A percentile compares a stretch with the other conserved stretches of the same genome.
These are phyloP conservation scores for Oostethus manadensis DNA, from an alignment of 2,113 vertebrate species.

Conservation along the genomic window DNA sequence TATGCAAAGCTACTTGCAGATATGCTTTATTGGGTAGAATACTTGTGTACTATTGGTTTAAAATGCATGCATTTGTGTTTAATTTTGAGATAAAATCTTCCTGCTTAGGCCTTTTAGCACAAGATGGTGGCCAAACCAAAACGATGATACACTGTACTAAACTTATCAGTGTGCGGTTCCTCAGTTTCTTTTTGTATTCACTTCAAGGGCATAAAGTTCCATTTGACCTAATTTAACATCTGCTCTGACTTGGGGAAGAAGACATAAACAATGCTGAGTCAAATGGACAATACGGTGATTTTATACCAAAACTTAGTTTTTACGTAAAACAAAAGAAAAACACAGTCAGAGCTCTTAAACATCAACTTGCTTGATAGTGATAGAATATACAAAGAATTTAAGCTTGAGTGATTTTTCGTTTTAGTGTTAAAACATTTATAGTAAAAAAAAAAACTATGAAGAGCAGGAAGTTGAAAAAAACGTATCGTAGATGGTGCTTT, in stretches of 20 bases:
- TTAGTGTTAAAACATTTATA: background rate
- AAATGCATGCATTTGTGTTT: background rate
- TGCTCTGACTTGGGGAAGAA: conserved; percentile 15
- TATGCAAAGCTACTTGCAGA: background rate
- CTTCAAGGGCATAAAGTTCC: conserved; percentile 4
- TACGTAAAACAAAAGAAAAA: conserved; percentile 45
- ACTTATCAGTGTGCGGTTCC: background rate
- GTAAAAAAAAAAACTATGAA: conserved; percentile 25
- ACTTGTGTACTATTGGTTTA: too few relatives aligned
- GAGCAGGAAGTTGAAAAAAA: conserved; percentile 25
- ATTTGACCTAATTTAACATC: conserved; percentile 12
- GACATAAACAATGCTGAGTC: conserved; percentile 16
- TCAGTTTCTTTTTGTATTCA: background rate
- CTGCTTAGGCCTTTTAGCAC: conserved; percentile 4
- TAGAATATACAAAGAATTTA: background rate
- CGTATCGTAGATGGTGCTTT: conserved; percentile 32
- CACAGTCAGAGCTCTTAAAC: background rate
- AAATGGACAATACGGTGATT: background rate
- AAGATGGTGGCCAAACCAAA: conserved; percentile 16
- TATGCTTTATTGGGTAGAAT: background rate
- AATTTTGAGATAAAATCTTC: conserved; percentile 11
- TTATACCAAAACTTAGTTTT: conserved; percentile 18
- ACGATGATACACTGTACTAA: background rate
- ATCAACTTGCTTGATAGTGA: background rate
- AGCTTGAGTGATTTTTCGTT: background rate